Evolutionary conservation across 2,888 invertebrate species (phyloP).

Genomic region (Sycophila texana): DNA sequence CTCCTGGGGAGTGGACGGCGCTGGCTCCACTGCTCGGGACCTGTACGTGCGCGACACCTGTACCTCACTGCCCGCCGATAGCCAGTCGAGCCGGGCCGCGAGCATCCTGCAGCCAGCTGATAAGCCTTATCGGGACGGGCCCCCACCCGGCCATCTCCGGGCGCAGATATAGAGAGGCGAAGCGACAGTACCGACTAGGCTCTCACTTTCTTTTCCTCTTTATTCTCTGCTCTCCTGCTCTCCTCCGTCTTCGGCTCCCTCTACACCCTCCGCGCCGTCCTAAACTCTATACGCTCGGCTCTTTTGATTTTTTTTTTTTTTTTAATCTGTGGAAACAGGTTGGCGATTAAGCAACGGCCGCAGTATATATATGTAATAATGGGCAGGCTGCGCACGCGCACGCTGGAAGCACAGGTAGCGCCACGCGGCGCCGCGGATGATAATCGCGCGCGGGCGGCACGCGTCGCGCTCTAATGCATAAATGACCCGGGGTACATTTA

Average conservation of each 20-base stretch:
- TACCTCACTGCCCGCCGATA: constrained; percentile 53
- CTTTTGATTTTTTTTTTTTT: background rate
- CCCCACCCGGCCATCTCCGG: constrained; percentile 60
- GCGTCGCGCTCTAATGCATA: background rate
- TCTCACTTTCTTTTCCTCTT: background rate
- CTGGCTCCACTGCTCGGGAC: constrained; percentile 16
- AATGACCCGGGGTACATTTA: constrained; percentile 29
- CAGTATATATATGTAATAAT: too few relatives aligned
- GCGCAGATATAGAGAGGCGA: background rate
- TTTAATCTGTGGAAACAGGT: constrained; percentile 8
- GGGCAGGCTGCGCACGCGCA: background rate
- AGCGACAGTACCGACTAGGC: background rate
- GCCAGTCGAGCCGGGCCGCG: constrained; percentile 61
- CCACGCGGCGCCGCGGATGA: background rate
- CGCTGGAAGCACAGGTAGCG: background rate
- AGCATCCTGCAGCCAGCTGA: constrained; percentile 66
- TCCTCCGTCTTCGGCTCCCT: background rate
- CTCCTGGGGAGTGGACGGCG: constrained; percentile 13
- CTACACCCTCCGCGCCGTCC: background rate
- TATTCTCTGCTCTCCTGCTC: background rate
- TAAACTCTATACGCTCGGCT: background rate
- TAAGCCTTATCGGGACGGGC: constrained; percentile 68
- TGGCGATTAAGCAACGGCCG: background rate
- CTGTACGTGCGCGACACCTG: constrained; percentile 43
- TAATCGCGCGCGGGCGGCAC: background rate